A percentile compares a stretch with the other conserved stretches of the same genome.
Evolutionary conservation across 2,888 invertebrate genomes (phyloP).

Genomic region (Alentia gelatinosa): DNA sequence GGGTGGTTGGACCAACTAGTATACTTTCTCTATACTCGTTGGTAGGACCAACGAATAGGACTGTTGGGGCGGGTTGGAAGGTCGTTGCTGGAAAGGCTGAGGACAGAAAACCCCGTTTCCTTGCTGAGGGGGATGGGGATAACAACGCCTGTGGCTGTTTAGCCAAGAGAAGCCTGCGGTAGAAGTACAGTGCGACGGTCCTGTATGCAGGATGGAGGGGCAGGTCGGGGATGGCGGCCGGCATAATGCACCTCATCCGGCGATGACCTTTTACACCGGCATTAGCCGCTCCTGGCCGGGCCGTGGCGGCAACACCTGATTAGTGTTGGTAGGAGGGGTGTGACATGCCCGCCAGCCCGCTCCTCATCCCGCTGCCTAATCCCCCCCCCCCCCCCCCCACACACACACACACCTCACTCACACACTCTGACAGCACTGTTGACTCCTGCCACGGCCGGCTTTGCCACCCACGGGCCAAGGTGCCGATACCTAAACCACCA

Average conservation of each 20-base stretch:
- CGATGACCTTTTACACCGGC: conserved; percentile 1
- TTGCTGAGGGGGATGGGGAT: neutral
- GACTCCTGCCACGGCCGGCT: too few relatives aligned
- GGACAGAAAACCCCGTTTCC: too few relatives aligned
- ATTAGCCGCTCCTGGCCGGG: neutral
- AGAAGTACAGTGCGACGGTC: neutral
- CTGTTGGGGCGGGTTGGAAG: too few relatives aligned
- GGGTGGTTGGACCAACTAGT: too few relatives aligned
- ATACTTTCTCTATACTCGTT: too few relatives aligned
- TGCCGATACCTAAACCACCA: too few relatives aligned
- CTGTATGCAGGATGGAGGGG: neutral
- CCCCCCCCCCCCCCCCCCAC: neutral
- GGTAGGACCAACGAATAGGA: too few relatives aligned
- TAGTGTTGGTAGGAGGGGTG: neutral
- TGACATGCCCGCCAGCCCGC: neutral
- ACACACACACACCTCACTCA: neutral
- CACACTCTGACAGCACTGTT: too few relatives aligned
- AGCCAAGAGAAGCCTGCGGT: neutral
- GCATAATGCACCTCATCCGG: neutral
- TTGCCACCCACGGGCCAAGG: too few relatives aligned
- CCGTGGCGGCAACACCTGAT: neutral
- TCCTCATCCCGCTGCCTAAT: too few relatives aligned
- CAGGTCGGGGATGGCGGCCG: neutral
- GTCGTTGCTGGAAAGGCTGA: too few relatives aligned
- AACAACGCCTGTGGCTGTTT: neutral